Percentiles rank a stretch among this genome's conserved stretches.
Conservation (phyloP, 2,888 invertebrate genomes). For the Acrobasis repandana region DNA sequence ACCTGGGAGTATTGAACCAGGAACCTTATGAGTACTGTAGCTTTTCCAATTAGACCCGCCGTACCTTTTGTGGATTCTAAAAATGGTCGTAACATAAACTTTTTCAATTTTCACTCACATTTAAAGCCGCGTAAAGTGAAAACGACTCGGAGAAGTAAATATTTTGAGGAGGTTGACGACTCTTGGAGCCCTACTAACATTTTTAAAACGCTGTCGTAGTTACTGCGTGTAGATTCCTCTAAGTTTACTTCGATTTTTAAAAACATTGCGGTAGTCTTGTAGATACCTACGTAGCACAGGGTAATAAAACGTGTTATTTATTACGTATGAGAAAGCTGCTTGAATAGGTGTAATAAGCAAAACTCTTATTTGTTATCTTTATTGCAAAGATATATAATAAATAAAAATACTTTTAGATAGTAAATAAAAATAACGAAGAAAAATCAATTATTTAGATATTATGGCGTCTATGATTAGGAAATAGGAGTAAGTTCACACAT, state of each 20-base stretch:
- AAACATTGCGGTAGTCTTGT: background rate
- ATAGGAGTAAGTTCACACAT: too few relatives aligned
- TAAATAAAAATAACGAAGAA: too few relatives aligned
- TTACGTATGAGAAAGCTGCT: too few relatives aligned
- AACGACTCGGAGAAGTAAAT: conserved; percentile 61
- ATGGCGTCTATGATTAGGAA: too few relatives aligned
- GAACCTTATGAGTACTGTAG: conserved; percentile 11
- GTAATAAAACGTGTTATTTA: too few relatives aligned
- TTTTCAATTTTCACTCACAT: conserved; percentile 81
- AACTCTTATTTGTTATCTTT: too few relatives aligned
- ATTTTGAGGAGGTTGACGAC: conserved; percentile 73
- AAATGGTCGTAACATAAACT: conserved; percentile 76
- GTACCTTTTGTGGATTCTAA: conserved; percentile 65
- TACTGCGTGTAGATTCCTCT: background rate
- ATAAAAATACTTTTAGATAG: too few relatives aligned
- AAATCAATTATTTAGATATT: too few relatives aligned
- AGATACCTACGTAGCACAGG: too few relatives aligned
- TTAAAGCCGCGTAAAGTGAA: conserved; percentile 72
- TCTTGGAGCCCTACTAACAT: conserved; percentile 47
- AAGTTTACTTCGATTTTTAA: background rate
- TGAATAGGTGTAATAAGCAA: too few relatives aligned
- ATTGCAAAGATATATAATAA: too few relatives aligned
- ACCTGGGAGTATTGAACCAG: conserved; percentile 12
- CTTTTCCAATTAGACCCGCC: conserved; percentile 54
- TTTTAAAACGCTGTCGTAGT: background rate